Evolutionary conservation across 1,140 invertebrate species (phyloP).

Genomic region (Adoxophyes honmai): DNA sequence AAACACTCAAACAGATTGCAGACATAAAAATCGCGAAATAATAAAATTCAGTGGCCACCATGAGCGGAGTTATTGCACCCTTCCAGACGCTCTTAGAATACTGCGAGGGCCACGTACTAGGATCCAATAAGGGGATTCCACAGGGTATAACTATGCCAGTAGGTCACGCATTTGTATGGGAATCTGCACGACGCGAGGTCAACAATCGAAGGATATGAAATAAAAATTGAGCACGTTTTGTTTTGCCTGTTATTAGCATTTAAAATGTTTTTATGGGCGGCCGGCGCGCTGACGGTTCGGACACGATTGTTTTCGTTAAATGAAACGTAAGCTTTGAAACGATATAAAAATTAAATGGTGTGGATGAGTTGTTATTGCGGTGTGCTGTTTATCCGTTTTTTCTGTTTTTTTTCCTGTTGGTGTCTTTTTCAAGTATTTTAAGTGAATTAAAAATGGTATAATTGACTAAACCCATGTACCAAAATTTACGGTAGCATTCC

Average conservation of each 20-base stretch:
- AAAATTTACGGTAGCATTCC: too few species aligned
- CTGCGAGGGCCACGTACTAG: neutral
- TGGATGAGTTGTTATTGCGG: too few species aligned
- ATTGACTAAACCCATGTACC: too few species aligned
- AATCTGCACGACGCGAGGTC: neutral
- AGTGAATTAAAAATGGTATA: too few species aligned
- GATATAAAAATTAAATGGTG: neutral
- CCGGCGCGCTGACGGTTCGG: neutral
- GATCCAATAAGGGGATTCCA: conserved; percentile 11
- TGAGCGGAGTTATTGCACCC: neutral
- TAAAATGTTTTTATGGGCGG: neutral
- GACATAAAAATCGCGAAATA: neutral
- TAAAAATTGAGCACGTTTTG: neutral
- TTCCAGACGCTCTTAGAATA: neutral
- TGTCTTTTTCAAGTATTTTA: too few species aligned
- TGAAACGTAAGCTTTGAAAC: neutral
- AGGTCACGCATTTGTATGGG: neutral
- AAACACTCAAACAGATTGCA: conserved; percentile 5
- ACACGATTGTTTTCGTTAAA: neutral
- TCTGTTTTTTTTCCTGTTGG: too few species aligned
- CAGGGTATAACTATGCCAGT: neutral
- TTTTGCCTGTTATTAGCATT: conserved; percentile 1
- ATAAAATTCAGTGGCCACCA: conserved; percentile 4
- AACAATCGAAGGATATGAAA: neutral
- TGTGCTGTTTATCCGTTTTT: too few species aligned